Conservation (phyloP, 2,888 invertebrate species). For the Limnephilus marmoratus region DNA sequence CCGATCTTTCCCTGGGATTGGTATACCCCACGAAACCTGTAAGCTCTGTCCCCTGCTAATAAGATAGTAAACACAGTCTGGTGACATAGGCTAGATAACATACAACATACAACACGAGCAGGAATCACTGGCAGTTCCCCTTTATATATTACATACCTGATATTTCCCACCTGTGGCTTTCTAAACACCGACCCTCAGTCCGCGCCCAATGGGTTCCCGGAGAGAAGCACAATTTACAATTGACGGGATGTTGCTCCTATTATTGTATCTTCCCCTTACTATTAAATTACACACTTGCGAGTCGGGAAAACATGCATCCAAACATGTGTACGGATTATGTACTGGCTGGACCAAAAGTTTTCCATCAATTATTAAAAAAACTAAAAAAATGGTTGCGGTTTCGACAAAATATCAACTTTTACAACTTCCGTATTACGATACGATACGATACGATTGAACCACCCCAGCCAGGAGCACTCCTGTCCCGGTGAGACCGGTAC, state of each 20-base stretch:
- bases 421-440: no score
- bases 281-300: slow-evolving; percentile 55
- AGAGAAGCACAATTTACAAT: slow-evolving; percentile 44
- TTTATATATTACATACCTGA: background rate
- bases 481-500: no score
- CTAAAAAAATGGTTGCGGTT: no score
- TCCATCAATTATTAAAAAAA: background rate
- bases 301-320: slow-evolving; percentile 15
- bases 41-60: background rate
- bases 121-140: background rate
- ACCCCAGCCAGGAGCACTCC: no score
- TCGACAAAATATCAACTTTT: no score
- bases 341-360: background rate
- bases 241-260: slow-evolving; percentile 60
- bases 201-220: slow-evolving; percentile 12
- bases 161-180: background rate
- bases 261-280: slow-evolving; percentile 55
- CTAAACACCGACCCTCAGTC: background rate
- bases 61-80: background rate
- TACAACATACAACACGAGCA: background rate
- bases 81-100: background rate
- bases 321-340: slow-evolving; percentile 34
- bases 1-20: no score
- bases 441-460: no score
- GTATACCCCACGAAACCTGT: background rate